These are phyloP conservation scores for Gastrophryne carolinensis DNA, from an alignment of 2,797 vertebrate genomes.

Conservation along the genomic window DNA sequence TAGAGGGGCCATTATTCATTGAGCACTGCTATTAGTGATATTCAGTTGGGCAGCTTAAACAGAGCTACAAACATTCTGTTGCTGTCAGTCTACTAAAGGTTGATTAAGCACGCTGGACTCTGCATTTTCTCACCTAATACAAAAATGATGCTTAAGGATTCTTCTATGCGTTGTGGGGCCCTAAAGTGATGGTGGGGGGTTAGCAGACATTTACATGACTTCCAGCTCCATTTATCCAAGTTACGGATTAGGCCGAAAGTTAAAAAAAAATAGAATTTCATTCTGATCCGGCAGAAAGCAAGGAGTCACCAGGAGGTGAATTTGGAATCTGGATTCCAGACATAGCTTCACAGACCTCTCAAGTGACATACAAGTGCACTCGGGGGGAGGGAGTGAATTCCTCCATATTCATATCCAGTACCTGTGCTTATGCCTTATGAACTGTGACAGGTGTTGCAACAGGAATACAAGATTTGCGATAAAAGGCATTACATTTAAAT, in stretches of 20 bases:
- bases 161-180: not conserved
- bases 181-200: not conserved
- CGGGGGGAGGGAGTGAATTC: not conserved
- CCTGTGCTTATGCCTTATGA: not conserved
- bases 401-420: not conserved
- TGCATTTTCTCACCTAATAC: not conserved
- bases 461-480: no score
- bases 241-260: not conserved
- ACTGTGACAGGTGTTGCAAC: not conserved
- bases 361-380: not conserved
- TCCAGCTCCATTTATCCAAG: not conserved
- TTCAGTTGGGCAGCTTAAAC: constrained; percentile 11
- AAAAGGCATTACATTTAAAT: no score
- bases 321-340: constrained; percentile 22
- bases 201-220: not conserved
- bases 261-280: constrained; percentile 11
- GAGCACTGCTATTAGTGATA: not conserved
- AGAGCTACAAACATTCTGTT: not conserved
- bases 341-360: constrained; percentile 15
- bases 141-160: not conserved
- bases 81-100: not conserved
- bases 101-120: not conserved
- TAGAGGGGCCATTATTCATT: not conserved
- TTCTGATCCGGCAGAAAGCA: not conserved
- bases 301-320: constrained; percentile 16